phyloP scores from a whole-genome alignment of 2,113 vertebrate genomes.

The Ornithorhynchus anatinus region DNA sequence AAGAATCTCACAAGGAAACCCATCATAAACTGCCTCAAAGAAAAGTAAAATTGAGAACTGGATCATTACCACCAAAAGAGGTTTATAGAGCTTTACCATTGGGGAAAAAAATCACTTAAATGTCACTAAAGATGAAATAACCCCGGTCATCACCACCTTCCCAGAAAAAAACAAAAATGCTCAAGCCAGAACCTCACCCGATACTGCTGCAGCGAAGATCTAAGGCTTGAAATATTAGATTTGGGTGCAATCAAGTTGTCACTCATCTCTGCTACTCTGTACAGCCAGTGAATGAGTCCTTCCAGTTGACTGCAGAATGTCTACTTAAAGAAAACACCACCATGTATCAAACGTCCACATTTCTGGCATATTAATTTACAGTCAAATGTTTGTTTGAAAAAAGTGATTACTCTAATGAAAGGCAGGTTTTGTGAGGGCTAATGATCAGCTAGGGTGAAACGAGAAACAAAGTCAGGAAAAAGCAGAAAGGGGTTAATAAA shows the following conservation, averaged over 20 bases:
- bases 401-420: no score
- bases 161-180: neutral
- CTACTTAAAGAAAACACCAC: slow-evolving; percentile 63
- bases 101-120: neutral
- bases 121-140: no score
- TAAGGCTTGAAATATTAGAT: slow-evolving; percentile 63
- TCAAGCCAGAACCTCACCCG: slow-evolving; percentile 68
- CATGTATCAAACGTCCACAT: neutral
- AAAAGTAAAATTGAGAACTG: no score
- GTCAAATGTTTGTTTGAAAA: accelerated
- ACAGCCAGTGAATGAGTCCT: slow-evolving; percentile 84
- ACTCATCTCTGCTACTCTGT: slow-evolving; percentile 66
- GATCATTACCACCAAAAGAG: no score
- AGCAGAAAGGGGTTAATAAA: no score
- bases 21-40: neutral
- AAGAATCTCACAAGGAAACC: neutral
- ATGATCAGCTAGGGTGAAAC: no score
- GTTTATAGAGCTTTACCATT: neutral
- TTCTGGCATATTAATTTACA: accelerated
- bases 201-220: slow-evolving; percentile 77
- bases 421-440: no score
- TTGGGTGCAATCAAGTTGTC: slow-evolving; percentile 65
- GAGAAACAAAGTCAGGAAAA: no score
- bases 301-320: slow-evolving; percentile 86
- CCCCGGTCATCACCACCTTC: neutral